A percentile compares a stretch with the other conserved stretches of the same genome.
These are phyloP conservation scores for Pseudomyrmex dendroicus DNA, from an alignment of 1,140 invertebrate species.

Conservation along the genomic window DNA sequence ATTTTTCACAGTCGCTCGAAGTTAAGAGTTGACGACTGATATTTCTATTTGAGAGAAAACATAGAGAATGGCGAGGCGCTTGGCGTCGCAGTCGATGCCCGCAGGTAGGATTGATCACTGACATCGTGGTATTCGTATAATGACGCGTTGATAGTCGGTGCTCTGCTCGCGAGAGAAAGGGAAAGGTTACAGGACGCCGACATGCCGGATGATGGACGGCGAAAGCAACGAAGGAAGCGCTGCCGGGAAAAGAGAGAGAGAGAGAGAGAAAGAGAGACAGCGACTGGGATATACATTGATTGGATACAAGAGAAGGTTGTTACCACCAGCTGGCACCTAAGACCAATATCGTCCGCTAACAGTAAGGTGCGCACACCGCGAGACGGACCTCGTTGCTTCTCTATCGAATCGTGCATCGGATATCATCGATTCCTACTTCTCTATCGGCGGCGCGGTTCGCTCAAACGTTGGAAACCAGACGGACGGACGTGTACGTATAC, in stretches of 20 bases:
- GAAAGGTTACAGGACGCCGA: slow-evolving; percentile 59
- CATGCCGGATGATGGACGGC: slow-evolving; percentile 66
- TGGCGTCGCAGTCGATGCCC: slow-evolving; percentile 19
- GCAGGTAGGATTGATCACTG: slow-evolving; percentile 55
- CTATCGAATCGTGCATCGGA: slow-evolving; percentile 67
- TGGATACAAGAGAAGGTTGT: slow-evolving; percentile 70
- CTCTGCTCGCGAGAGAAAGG: slow-evolving; percentile 46
- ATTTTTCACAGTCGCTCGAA: background rate
- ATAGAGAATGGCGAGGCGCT: background rate
- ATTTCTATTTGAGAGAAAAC: slow-evolving; percentile 38
- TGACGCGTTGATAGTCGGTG: slow-evolving; percentile 62
- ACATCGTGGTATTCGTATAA: slow-evolving; percentile 66
- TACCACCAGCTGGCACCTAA: slow-evolving; percentile 73
- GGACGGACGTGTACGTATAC: slow-evolving; percentile 2
- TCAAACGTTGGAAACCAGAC: slow-evolving; percentile 33
- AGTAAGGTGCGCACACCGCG: slow-evolving; percentile 63
- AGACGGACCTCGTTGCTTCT: slow-evolving; percentile 42
- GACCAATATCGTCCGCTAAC: slow-evolving; percentile 70
- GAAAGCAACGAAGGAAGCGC: slow-evolving; percentile 58
- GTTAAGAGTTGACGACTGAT: slow-evolving; percentile 28
- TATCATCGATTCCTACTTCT: slow-evolving; percentile 58
- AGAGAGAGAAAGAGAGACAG: background rate
- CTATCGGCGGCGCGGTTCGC: slow-evolving; percentile 34
- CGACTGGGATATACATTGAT: slow-evolving; percentile 60
- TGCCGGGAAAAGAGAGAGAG: slow-evolving; percentile 39